These are phyloP conservation scores for Synanceia verrucosa DNA, from an alignment of 2,797 vertebrate species.

Conservation along the genomic window DNA sequence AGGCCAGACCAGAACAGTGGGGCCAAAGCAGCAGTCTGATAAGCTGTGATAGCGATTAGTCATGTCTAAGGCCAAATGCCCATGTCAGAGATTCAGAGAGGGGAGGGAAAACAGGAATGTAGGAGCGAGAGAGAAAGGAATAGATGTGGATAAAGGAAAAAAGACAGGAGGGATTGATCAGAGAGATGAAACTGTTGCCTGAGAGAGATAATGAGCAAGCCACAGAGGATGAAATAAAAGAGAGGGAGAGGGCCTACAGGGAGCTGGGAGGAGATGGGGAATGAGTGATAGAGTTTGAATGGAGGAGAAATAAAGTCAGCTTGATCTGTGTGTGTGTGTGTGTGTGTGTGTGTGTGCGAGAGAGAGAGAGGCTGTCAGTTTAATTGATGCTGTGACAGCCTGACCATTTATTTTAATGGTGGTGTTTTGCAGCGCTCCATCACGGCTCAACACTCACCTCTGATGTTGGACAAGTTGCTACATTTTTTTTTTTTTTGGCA, in stretches of 20 bases:
- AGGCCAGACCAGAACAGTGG: conserved; percentile 29
- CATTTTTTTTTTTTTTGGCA: conserved; percentile 25
- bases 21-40: conserved; percentile 67
- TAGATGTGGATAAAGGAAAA: conserved; percentile 44
- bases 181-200: conserved; percentile 49
- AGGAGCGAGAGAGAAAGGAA: conserved; percentile 35
- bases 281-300: conserved; percentile 57
- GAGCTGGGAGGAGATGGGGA: conserved; percentile 34
- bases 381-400: conserved; percentile 68
- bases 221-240: conserved; percentile 49
- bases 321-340: conserved; percentile 34
- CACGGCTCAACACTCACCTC: conserved; percentile 51
- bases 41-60: conserved; percentile 70
- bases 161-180: conserved; percentile 62
- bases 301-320: conserved; percentile 59
- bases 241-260: conserved; percentile 21
- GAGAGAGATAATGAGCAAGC: conserved; percentile 63
- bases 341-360: conserved; percentile 2
- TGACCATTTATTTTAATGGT: conserved; percentile 72
- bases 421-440: conserved; percentile 63
- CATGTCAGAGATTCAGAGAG: conserved; percentile 56
- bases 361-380: conserved; percentile 50
- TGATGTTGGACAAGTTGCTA: conserved; percentile 63
- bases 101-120: not conserved
- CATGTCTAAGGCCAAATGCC: conserved; percentile 72